Percentiles rank a stretch among this genome's conserved stretches.
These are phyloP conservation scores for Drosophila sp. DNA, from an alignment of 1,140 invertebrate species.

Conservation along the genomic window DNA sequence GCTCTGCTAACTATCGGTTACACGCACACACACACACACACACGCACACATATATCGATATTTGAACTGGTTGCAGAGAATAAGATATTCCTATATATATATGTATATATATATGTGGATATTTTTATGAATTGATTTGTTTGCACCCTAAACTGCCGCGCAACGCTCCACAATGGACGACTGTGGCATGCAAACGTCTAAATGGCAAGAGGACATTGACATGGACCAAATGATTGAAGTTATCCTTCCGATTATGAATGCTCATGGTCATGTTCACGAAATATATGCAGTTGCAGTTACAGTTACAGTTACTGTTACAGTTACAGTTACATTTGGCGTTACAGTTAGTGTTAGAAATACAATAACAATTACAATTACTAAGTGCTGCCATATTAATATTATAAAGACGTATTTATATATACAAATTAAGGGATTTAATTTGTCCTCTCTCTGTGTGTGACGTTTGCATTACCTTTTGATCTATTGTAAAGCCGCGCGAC, in stretches of 20 bases:
- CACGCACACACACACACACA: slow-evolving; percentile 10
- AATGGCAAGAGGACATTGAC: slow-evolving; percentile 6
- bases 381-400: slow-evolving; percentile 31
- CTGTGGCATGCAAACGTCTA: slow-evolving; percentile 59
- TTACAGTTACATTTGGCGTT: slow-evolving; percentile 1
- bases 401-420: slow-evolving; percentile 19
- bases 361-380: slow-evolving; percentile 27
- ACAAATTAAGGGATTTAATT: slow-evolving; percentile 15
- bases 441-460: slow-evolving; percentile 10
- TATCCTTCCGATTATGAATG: slow-evolving; percentile 10
- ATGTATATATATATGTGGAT: too few species aligned
- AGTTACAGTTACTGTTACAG: slow-evolving; percentile 9
- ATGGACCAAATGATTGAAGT: slow-evolving; percentile 36
- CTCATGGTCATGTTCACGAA: slow-evolving; percentile 10
- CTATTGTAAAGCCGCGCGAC: slow-evolving; percentile 76
- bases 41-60: slow-evolving; percentile 15
- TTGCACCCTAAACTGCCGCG: slow-evolving; percentile 64
- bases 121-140: background rate
- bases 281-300: slow-evolving; percentile 16
- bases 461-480: slow-evolving; percentile 69
- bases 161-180: slow-evolving; percentile 73
- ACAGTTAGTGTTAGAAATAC: background rate
- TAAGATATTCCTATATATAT: too few species aligned
- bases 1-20: background rate
- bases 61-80: background rate